Evolutionary conservation across 2,888 invertebrate species (phyloP).

Genomic region (Tenodera sinensis): DNA sequence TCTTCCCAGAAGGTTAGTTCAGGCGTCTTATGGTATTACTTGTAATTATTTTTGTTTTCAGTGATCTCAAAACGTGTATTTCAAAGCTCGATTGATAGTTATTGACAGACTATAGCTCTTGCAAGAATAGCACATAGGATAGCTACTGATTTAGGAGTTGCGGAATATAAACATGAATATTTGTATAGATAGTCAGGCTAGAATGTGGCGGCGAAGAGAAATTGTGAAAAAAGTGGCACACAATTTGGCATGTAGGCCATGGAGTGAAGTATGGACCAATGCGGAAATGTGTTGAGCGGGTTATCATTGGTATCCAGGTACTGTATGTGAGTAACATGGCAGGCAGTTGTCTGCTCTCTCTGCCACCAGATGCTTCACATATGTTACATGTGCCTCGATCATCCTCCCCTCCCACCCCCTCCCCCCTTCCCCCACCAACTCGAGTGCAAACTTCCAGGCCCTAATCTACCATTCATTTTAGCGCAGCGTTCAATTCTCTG

Average conservation of each 20-base stretch:
- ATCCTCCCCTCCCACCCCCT: no score
- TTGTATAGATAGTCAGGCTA: no score
- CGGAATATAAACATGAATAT: no score
- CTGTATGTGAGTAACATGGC: not conserved
- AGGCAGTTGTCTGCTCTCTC: not conserved
- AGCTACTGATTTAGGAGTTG: no score
- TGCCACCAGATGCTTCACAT: constrained; percentile 13
- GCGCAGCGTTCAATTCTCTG: not conserved
- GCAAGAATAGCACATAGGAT: no score
- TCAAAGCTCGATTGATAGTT: no score
- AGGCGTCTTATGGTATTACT: no score
- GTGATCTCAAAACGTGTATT: no score
- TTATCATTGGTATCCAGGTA: constrained; percentile 12
- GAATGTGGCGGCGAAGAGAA: no score
- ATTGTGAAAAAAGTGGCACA: not conserved
- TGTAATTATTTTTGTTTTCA: no score
- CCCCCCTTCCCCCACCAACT: not conserved
- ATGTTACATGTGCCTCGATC: constrained; percentile 9
- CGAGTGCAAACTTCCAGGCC: constrained; percentile 1
- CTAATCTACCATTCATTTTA: not conserved
- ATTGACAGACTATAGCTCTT: no score
- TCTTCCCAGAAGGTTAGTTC: no score
- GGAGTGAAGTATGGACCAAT: not conserved
- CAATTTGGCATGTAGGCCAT: not conserved
- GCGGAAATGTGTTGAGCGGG: not conserved